Evolutionary conservation across 2,797 vertebrate genomes (phyloP).

Genomic region (Gymnothorax javanicus): DNA sequence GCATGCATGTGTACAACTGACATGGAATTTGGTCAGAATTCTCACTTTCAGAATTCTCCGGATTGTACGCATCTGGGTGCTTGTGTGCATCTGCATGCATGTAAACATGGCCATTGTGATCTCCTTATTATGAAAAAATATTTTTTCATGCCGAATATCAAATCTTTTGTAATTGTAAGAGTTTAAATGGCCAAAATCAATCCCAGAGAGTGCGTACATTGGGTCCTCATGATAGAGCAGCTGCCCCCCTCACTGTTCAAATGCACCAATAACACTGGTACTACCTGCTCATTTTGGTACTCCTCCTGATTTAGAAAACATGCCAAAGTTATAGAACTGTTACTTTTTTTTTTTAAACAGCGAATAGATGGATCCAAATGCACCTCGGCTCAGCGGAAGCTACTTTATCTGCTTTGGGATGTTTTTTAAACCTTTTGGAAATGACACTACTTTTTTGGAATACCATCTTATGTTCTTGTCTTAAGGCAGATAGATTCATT

Average conservation of each 20-base stretch:
- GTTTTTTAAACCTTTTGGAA: neutral
- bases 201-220: neutral
- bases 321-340: neutral
- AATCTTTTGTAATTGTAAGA: neutral
- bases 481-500: neutral
- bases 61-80: neutral
- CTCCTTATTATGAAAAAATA: slow-evolving; percentile 1
- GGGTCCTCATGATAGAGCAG: neutral
- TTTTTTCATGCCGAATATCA: neutral
- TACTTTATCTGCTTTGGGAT: neutral
- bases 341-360: neutral
- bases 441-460: neutral
- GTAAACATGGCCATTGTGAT: neutral
- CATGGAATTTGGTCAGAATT: neutral
- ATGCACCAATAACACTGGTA: neutral
- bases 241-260: neutral
- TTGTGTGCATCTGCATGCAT: neutral
- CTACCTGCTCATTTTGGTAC: neutral
- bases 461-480: neutral
- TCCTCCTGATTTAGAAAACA: neutral
- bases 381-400: neutral
- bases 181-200: neutral
- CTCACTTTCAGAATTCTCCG: neutral
- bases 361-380: neutral
- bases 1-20: neutral